Conservation (phyloP, 30 jellyfish, hydroid and myxozoan species). For the Sanderia malayensis region DNA sequence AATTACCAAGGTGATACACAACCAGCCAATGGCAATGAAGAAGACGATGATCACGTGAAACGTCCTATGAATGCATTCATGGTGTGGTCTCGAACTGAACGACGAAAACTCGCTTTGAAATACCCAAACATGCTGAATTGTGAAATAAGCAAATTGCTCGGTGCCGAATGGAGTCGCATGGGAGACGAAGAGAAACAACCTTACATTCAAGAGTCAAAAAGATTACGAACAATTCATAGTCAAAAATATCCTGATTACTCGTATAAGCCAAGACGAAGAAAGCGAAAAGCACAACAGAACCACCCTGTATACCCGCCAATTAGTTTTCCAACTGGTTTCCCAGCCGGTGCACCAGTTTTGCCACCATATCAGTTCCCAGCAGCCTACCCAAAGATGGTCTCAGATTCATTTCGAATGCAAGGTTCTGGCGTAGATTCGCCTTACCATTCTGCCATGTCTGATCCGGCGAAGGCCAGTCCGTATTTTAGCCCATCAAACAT, state of each 20-base stretch:
- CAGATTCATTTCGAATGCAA: slow-evolving; percentile 92
- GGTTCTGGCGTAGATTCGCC: slow-evolving; percentile 86
- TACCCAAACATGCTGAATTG: slow-evolving; percentile 98
- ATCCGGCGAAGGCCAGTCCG: slow-evolving; percentile 74
- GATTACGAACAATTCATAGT: slow-evolving; percentile 94
- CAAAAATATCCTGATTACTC: slow-evolving; percentile 98
- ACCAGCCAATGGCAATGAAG: slow-evolving; percentile 56
- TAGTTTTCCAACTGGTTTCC: slow-evolving; percentile 82
- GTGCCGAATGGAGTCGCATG: slow-evolving; percentile 99
- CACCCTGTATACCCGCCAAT: slow-evolving; percentile 89
- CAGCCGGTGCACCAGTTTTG: slow-evolving; percentile 71
- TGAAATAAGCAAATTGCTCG: slow-evolving; percentile 94
- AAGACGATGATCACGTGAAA: slow-evolving; percentile 96
- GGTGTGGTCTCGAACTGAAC: slow-evolving; percentile 99
- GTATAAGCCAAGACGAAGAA: slow-evolving; percentile 94
- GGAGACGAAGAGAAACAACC: slow-evolving; percentile 96
- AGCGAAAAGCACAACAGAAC: slow-evolving; percentile 90
- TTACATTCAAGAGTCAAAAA: slow-evolving; percentile 85
- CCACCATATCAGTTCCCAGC: slow-evolving; percentile 98
- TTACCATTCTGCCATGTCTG: slow-evolving; percentile 80
- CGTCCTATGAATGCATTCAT: slow-evolving; percentile 99
- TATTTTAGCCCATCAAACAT: slow-evolving; percentile 82
- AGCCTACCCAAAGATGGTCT: slow-evolving; percentile 81
- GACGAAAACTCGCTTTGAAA: slow-evolving; percentile 95
- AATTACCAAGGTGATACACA: slow-evolving; percentile 43